These are phyloP conservation scores for Chymomyza fuscimana DNA, from an alignment of 2,888 invertebrate species.

Conservation along the genomic window DNA sequence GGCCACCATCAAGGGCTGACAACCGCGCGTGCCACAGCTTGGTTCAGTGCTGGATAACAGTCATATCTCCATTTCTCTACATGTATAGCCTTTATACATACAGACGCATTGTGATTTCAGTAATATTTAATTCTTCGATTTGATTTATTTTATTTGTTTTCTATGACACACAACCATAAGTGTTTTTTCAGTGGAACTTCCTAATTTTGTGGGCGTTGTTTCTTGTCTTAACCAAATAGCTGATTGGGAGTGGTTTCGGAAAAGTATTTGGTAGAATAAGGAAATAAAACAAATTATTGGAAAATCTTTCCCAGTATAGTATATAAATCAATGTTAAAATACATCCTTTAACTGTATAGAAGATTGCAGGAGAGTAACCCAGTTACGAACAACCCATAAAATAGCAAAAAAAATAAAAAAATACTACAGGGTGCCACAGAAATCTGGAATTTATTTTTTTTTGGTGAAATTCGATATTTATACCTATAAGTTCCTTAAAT, in stretches of 20 bases:
- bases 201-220: slow-evolving; percentile 70
- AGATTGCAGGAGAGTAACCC: too few relatives aligned
- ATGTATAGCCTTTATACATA: neutral
- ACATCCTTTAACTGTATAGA: too few relatives aligned
- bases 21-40: neutral
- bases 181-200: slow-evolving; percentile 66
- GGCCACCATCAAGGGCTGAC: neutral
- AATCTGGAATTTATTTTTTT: too few relatives aligned
- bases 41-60: neutral
- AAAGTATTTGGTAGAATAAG: neutral
- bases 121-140: slow-evolving; percentile 59
- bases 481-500: too few relatives aligned
- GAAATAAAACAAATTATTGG: too few relatives aligned
- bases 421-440: too few relatives aligned
- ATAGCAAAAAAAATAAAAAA: too few relatives aligned
- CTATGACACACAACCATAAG: slow-evolving; percentile 75
- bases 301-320: too few relatives aligned
- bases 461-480: too few relatives aligned
- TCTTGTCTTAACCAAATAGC: slow-evolving; percentile 18
- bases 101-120: slow-evolving; percentile 55
- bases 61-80: neutral
- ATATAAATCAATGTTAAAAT: too few relatives aligned
- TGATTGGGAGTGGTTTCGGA: neutral
- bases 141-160: slow-evolving; percentile 79
- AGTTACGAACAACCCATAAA: too few relatives aligned